These are phyloP conservation scores for Dryocosmus kuriphilus DNA, from an alignment of 2,888 invertebrate genomes.

Conservation along the genomic window DNA sequence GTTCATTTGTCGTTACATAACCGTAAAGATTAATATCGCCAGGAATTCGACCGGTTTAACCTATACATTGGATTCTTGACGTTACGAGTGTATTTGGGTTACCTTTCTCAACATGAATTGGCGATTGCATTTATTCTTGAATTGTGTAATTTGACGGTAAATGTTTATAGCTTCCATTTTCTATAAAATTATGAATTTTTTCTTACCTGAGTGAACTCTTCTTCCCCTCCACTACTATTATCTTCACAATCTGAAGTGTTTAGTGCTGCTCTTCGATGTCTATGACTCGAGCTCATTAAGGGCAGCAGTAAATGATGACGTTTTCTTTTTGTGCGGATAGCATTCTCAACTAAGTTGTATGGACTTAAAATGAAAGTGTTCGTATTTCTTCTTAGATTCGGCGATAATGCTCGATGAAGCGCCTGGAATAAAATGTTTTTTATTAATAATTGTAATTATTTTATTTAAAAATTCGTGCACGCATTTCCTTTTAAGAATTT, in stretches of 20 bases:
- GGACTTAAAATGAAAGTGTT: constrained; percentile 68
- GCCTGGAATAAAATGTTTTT: constrained; percentile 62
- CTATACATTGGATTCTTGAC: background rate
- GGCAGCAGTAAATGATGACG: constrained; percentile 67
- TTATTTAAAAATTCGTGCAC: too few relatives aligned
- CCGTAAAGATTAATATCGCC: background rate
- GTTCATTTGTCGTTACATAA: background rate
- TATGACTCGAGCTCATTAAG: constrained; percentile 68
- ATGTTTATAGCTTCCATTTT: background rate
- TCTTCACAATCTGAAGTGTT: constrained; percentile 77
- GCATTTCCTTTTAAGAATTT: too few relatives aligned
- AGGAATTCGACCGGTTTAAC: background rate
- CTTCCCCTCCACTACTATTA: constrained; percentile 77
- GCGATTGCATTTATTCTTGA: background rate
- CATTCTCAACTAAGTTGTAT: constrained; percentile 69
- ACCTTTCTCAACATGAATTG: background rate
- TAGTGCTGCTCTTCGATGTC: constrained; percentile 66
- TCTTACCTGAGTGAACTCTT: constrained; percentile 73
- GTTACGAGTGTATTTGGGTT: background rate
- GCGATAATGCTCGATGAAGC: constrained; percentile 71
- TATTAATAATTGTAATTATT: background rate
- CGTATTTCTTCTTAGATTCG: constrained; percentile 67
- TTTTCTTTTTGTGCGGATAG: constrained; percentile 69
- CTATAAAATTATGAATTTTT: background rate
- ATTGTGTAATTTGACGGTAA: background rate